These are phyloP conservation scores for Pegoplata infirma DNA, from an alignment of 2,888 invertebrate species.

Conservation along the genomic window DNA sequence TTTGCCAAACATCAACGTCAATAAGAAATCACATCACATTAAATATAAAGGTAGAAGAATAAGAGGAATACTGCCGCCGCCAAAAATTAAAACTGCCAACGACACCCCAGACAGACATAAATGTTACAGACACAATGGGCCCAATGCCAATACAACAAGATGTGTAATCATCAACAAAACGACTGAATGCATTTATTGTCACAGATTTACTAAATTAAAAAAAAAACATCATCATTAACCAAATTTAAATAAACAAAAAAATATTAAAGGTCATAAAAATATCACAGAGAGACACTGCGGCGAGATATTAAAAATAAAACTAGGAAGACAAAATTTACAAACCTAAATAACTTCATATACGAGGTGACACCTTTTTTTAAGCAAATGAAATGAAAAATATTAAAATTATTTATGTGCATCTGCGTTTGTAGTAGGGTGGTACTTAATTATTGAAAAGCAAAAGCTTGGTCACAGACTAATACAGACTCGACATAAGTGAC, in stretches of 20 bases:
- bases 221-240: neutral
- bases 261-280: neutral
- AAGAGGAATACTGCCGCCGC: neutral
- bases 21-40: neutral
- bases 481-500: too few relatives aligned
- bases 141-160: conserved; percentile 54
- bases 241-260: neutral
- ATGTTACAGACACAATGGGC: conserved; percentile 60
- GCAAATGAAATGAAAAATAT: neutral
- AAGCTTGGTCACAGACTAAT: too few relatives aligned
- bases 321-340: neutral
- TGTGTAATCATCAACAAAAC: conserved; percentile 28
- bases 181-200: conserved; percentile 19
- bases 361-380: neutral
- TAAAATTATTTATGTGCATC: neutral
- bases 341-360: neutral
- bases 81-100: conserved; percentile 24
- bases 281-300: neutral
- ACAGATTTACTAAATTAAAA: conserved; percentile 29
- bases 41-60: neutral
- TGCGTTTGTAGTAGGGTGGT: neutral
- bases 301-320: neutral
- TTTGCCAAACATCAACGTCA: neutral
- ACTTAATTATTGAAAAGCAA: neutral
- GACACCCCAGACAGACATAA: conserved; percentile 47